Conservation (phyloP, 2,113 vertebrate genomes). For the Ctenodactylus gundi region DNA sequence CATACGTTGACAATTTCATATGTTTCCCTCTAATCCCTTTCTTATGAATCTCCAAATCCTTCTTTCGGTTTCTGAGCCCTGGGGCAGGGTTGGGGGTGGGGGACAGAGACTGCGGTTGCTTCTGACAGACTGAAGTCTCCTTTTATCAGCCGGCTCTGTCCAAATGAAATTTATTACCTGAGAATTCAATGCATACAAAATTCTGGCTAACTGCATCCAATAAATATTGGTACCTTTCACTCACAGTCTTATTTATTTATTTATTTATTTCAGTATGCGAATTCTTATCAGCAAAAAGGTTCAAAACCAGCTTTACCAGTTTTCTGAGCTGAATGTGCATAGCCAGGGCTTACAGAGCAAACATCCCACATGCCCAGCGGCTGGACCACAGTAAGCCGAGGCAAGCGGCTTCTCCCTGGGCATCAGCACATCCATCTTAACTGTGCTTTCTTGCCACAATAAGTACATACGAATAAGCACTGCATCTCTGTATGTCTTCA, state of each 20-base stretch:
- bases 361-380: conserved; percentile 6
- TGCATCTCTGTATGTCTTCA: conserved; percentile 29
- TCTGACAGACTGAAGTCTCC: not conserved
- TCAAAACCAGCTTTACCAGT: not conserved
- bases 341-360: not conserved
- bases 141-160: not conserved
- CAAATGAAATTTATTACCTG: not conserved
- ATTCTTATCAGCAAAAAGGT: not conserved
- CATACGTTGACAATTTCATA: not conserved
- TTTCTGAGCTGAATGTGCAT: not conserved
- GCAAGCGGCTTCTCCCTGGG: not conserved
- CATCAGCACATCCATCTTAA: not conserved
- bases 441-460: not conserved
- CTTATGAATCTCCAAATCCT: not conserved
- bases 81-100: rapidly evolving
- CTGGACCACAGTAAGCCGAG: not conserved
- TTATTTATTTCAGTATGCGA: too few relatives aligned
- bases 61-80: not conserved
- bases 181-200: not conserved
- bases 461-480: conserved; percentile 54
- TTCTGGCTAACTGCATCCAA: not conserved
- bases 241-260: not conserved
- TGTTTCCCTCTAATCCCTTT: not conserved
- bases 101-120: not conserved
- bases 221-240: not conserved